Conservation (phyloP, 2,113 vertebrate species). For the Xyrauchen texanus region DNA sequence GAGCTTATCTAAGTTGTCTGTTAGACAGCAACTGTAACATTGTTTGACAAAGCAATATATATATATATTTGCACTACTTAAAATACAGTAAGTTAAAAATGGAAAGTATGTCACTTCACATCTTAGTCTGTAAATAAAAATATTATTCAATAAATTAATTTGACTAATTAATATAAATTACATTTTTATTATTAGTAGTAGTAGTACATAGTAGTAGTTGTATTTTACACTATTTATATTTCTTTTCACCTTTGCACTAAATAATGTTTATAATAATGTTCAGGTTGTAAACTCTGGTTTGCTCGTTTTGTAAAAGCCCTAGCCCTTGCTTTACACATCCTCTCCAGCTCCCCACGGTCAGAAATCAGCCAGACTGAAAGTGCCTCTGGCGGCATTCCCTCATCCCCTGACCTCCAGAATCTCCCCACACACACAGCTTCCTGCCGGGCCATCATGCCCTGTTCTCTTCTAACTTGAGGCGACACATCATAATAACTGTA, state of each 20-base stretch:
- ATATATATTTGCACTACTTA: no score
- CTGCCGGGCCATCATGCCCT: conserved; percentile 73
- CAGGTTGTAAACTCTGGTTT: not conserved
- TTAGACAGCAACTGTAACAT: conserved; percentile 35
- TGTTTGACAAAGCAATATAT: conserved; percentile 15
- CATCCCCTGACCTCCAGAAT: conserved; percentile 55
- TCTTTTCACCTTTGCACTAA: no score
- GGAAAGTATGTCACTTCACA: no score
- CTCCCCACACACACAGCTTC: conserved; percentile 61
- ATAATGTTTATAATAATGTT: no score
- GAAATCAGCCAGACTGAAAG: not conserved
- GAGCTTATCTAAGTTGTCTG: conserved; percentile 48
- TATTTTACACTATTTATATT: no score
- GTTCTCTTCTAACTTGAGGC: conserved; percentile 75
- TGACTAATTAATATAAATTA: no score
- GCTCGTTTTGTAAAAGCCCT: conserved; percentile 1
- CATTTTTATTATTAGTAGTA: no score
- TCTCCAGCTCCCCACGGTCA: not conserved
- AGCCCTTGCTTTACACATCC: conserved; percentile 43
- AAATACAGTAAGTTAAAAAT: no score
- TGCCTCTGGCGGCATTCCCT: conserved; percentile 20
- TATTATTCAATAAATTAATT: no score
- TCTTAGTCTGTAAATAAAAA: no score
- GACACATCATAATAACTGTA: conserved; percentile 85
- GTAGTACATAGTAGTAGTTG: no score